Percentiles rank a stretch among this genome's conserved stretches.
Conservation (phyloP, 2,888 invertebrate species). For the Lumbricus terrestris region DNA sequence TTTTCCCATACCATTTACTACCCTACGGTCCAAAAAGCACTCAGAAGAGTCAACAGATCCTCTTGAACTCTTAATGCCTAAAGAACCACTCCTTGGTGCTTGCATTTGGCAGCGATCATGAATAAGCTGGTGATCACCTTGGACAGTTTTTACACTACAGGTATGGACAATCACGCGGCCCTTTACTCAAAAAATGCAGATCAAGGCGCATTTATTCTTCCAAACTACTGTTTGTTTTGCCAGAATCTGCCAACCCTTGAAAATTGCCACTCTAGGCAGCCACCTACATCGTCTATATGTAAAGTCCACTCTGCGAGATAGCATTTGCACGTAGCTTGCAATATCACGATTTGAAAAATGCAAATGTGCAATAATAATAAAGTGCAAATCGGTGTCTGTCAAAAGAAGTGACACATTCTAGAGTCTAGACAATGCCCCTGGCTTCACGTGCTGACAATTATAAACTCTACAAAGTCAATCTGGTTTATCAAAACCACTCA, state of each 20-base stretch:
- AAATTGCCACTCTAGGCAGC: too few relatives aligned
- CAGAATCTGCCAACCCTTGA: too few relatives aligned
- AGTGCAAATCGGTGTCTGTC: not conserved
- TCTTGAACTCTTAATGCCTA: not conserved
- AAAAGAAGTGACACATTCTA: not conserved
- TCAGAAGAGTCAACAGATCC: not conserved
- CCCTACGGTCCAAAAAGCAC: too few relatives aligned
- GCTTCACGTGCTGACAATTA: not conserved
- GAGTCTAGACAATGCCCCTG: not conserved
- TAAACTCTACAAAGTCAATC: not conserved
- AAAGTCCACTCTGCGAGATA: too few relatives aligned
- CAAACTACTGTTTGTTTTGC: too few relatives aligned
- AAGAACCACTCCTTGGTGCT: not conserved
- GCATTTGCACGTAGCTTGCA: not conserved
- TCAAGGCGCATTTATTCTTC: too few relatives aligned
- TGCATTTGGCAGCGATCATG: not conserved
- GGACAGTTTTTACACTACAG: too few relatives aligned
- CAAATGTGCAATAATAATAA: not conserved
- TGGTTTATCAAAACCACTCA: not conserved
- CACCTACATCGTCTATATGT: too few relatives aligned
- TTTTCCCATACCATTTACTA: too few relatives aligned
- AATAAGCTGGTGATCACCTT: too few relatives aligned
- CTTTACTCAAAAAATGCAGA: too few relatives aligned
- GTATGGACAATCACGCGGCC: too few relatives aligned
- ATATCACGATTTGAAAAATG: not conserved